phyloP scores from a whole-genome alignment of 2,797 vertebrate genomes.

The Xiphophorus birchmanni region DNA sequence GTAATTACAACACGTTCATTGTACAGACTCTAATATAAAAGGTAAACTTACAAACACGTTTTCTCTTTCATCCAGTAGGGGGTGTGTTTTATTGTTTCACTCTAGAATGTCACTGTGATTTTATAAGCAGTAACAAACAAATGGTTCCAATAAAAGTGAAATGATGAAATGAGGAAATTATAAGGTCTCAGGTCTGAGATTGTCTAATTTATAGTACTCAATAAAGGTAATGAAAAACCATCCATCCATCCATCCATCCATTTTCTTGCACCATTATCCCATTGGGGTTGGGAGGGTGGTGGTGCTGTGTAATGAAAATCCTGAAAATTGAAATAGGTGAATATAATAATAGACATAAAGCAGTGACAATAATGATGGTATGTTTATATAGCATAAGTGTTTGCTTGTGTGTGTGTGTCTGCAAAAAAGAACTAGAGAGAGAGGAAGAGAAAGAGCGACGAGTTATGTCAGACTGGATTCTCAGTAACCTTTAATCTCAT shows the following conservation, averaged over 20 bases:
- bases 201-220: background rate
- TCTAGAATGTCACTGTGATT: slow-evolving; percentile 25
- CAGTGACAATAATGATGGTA: background rate
- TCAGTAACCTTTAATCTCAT: background rate
- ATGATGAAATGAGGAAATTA: background rate
- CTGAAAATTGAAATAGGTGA: background rate
- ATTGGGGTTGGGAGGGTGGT: too few relatives aligned
- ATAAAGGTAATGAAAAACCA: background rate
- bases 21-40: background rate
- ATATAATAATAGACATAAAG: background rate
- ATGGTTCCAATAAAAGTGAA: background rate
- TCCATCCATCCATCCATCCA: too few relatives aligned
- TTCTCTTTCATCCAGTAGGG: slow-evolving; percentile 60
- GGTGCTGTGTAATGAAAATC: background rate
- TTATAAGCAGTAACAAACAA: background rate
- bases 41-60: background rate
- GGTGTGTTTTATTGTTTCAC: slow-evolving; percentile 43
- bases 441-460: background rate
- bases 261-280: too few relatives aligned
- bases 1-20: background rate
- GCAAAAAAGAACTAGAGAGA: background rate
- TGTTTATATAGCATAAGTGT: background rate
- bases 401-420: background rate
- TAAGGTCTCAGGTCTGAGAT: background rate
- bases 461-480: background rate